These are phyloP conservation scores for Porites divaricata DNA, from an alignment of 92 coral and sea anemone species.

Conservation along the genomic window DNA sequence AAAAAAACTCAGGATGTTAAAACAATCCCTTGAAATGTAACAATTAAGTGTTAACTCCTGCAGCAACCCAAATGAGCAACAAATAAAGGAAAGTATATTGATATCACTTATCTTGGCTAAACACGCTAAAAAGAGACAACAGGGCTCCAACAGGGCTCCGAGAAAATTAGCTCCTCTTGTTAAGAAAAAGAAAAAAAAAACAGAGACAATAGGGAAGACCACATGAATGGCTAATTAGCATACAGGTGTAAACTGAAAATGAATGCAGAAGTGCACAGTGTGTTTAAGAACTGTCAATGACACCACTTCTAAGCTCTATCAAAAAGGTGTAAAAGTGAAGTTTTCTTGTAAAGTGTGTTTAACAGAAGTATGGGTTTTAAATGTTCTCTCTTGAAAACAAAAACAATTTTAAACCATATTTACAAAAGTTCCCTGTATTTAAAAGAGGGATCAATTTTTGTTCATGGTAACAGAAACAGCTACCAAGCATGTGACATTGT, in stretches of 20 bases:
- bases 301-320: slow-evolving; percentile 12
- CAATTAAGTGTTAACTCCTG: not conserved
- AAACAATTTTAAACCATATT: not conserved
- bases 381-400: slow-evolving; percentile 4
- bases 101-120: slow-evolving; percentile 12
- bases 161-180: slow-evolving; percentile 29
- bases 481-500: slow-evolving; percentile 71
- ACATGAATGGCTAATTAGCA: slow-evolving; percentile 23
- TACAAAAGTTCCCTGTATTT: slow-evolving; percentile 3
- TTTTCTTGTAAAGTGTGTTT: not conserved
- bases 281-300: slow-evolving; percentile 4
- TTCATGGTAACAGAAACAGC: slow-evolving; percentile 36
- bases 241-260: slow-evolving; percentile 40
- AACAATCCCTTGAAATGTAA: not conserved
- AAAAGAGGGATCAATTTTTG: not conserved
- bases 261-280: not conserved
- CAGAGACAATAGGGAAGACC: slow-evolving; percentile 16
- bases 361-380: not conserved
- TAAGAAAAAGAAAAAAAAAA: slow-evolving; percentile 16
- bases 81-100: not conserved
- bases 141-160: slow-evolving; percentile 4
- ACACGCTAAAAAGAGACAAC: not conserved
- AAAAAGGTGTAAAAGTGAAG: not conserved
- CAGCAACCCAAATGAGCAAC: not conserved
- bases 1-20: not conserved